Base-by-base conservation (phyloP, 2,888 invertebrate genomes). In the Patella caerulea region DNA sequence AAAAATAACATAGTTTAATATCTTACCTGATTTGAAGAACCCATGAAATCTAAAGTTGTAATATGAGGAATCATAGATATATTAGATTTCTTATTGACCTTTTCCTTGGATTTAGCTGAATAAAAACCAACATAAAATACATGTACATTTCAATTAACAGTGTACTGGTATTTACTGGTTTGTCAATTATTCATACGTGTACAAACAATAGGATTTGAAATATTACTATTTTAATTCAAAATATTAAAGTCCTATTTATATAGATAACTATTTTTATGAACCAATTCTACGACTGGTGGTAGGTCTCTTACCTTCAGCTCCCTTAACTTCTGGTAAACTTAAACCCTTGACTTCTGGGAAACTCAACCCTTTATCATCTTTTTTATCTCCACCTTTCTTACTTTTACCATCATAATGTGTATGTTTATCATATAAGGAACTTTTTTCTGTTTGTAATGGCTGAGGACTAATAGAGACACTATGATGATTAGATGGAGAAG, bases 31-130 rank as follows among this genome's bases (percentile, higher is more conserved):
- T 72, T 76, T 29, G 56, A 9, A 45, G 76, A 72, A 45, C 29
- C 73, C 54, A 88, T 87, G n/a, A 88, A 88, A 73, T 89, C 89
- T 65, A 88, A 82, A 80, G 86, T 88, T 29, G 87, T 86, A 73
- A 89, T 89, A 76, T 89, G 88, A 69, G 89, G 89, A 75, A 89
- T 89, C 19, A 85, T 84, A 29, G 87, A 83, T 17, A 88, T 81
- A 74, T 83, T 84, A 12, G 88, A 86, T 78, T 87, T 84, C 80
- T 86, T 85, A 19, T 76, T 74, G 17, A 76, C 73, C 75, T 86
- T 86, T 45, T 81, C 80, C 79, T 86, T 88, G 54, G 81, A 72
- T 81, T 87, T 84, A 17, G 76, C 71, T 24, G 82, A 76, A 71
- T 71, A 73, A 29, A 17, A 53, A 69, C 24, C 11, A 74, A 15